Base-by-base conservation (phyloP, 2,888 invertebrate species). In the Hyles lineata region DNA sequence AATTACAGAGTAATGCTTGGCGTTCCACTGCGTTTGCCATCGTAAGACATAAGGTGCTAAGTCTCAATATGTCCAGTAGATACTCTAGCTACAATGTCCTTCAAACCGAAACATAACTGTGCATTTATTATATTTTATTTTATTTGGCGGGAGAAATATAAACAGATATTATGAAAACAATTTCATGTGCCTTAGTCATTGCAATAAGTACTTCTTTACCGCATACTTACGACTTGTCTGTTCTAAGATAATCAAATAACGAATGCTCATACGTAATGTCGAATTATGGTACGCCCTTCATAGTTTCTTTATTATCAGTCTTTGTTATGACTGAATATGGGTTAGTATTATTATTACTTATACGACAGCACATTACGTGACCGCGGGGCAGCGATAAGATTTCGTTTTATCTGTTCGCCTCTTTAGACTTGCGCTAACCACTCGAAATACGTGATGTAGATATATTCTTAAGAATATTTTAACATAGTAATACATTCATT, bases 301-400 rank as follows among this genome's bases (percentile, higher is more conserved):
- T 55, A n/a, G n/a, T 3, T n/a, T 55, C 19, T 43, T 43, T 43
- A 43, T 43, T 43, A 43, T 55, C 55, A 19, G 55, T 55, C n/a
- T 55, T 55, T 55, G 55, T 55, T 63, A 35, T 35, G 19, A 35
- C 21, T 9, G 35, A 35, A 35, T 63, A 21, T 35, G 35, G 63
- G 63, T 63, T 35, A 63, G 35, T 63, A 63, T 35, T 21, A 19
- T 67, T 43, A 67, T 35, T 43, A 63, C n/a, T n/a, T 29, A 11
- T 32, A 21, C 11, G 17, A 67, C 15, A 15, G 21, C 43, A 21
- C 43, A 43, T 63, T 63, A 35, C 11, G 15, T 67, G 15, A 67
- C 21, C 43, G 63, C 55, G n/a, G n/a, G n/a, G 17, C 29, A 32
- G 7, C 32, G 62, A 21, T 23, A 63, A 63, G 21, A 21, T 23